These are phyloP conservation scores for Cordilura impudica DNA, from an alignment of 2,888 invertebrate genomes.

Conservation along the genomic window DNA sequence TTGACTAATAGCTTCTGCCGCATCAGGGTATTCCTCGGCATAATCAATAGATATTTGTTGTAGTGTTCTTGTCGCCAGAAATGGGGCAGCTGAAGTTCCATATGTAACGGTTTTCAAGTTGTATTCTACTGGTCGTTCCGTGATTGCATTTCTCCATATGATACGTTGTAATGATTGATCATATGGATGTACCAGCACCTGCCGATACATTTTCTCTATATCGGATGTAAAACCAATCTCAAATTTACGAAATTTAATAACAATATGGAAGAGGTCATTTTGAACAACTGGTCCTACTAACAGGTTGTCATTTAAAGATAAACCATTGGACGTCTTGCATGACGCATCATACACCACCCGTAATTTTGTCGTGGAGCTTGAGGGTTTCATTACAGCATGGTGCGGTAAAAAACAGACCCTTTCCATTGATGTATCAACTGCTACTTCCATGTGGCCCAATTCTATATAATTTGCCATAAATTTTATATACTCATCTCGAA, in stretches of 20 bases:
- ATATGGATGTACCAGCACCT: conserved; percentile 32
- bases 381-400: conserved; percentile 61
- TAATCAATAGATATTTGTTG: too few relatives aligned
- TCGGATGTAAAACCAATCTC: conserved; percentile 2
- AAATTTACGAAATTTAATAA: conserved; percentile 24
- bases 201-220: conserved; percentile 46
- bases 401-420: conserved; percentile 57
- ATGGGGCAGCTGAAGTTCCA: too few relatives aligned
- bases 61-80: too few relatives aligned
- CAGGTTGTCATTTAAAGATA: conserved; percentile 50
- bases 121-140: too few relatives aligned
- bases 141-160: too few relatives aligned
- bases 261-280: conserved; percentile 27
- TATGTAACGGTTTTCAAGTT: too few relatives aligned
- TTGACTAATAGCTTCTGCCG: too few relatives aligned
- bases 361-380: conserved; percentile 64
- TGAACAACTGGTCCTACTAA: conserved; percentile 57
- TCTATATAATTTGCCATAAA: conserved; percentile 20
- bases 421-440: conserved; percentile 7
- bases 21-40: too few relatives aligned
- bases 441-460: neutral
- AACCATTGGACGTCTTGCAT: too few relatives aligned
- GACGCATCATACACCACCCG: conserved; percentile 67
- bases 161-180: too few relatives aligned
- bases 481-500: neutral